Base-by-base conservation (phyloP, 2,888 invertebrate genomes). In the Phymatocera aterrima region DNA sequence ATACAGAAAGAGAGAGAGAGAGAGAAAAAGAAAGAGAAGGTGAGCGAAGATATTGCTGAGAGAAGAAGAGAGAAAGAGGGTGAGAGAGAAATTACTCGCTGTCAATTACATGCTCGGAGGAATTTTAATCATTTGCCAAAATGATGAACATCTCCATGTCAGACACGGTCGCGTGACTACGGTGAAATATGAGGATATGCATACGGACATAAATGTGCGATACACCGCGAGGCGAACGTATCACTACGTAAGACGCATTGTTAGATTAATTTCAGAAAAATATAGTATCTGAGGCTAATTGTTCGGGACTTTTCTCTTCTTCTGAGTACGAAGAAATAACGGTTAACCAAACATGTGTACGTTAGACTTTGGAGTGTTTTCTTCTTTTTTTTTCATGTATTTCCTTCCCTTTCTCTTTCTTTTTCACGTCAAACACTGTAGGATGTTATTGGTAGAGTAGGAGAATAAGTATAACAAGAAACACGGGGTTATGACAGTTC, bases 101-200 rank as follows among this genome's bases (percentile, higher is more conserved):
- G 72, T 72, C 72, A 72, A 72, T 72, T 72, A 68, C 28, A 64
- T 64, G 18, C 68, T 46, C 68, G 2, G 28, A 21, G 46, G 68
- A 68, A 68, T 46, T 68, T 68, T 68, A 68, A 68, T 68, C 68
- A 68, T 68, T 68, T 34, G 28, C 68, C 34, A 28, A 68, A 68
- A 68, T 68, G 68, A 68, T 68, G 68, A 46, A 68, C 28, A 68
- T 37, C 61, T n/a, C 28, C 31, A 6, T 68, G 46, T 68, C 68
- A 68, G 68, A n/a, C n/a, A n/a, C 24, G 4, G 24, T 68, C 46
- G 21, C 68, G 46, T 2, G 21, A 68, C 54, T n/a, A n/a, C n/a
- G 37, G 43, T 68, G n/a, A 24, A 40, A 34, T 21, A 40, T 24
- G 21, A 21, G 18, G 15, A 21, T 37, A 40, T 21, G 43, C 21